Conservation (phyloP, 2,113 vertebrate species). For the Tylochromis polylepis region DNA sequence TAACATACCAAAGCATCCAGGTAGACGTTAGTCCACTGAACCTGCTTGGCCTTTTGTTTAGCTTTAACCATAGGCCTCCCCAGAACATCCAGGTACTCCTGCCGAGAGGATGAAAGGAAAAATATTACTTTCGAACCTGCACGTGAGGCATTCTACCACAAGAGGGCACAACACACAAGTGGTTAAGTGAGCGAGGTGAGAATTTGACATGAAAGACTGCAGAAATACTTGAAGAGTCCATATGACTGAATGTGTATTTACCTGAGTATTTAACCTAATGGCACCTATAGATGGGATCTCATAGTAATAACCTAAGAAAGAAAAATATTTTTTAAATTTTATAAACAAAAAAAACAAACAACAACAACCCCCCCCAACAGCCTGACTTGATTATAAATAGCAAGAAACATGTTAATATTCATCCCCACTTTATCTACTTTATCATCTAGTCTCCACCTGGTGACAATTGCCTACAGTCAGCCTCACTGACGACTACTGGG, state of each 20-base stretch:
- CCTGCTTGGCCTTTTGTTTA: slow-evolving; percentile 83
- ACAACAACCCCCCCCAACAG: too few species aligned
- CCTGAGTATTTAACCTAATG: slow-evolving; percentile 96
- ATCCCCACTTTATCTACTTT: background rate
- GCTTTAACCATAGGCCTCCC: slow-evolving; percentile 95
- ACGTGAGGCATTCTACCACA: slow-evolving; percentile 1
- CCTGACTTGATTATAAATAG: too few species aligned
- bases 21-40: slow-evolving; percentile 98
- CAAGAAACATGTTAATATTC: background rate
- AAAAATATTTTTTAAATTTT: background rate
- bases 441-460: background rate
- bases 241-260: slow-evolving; percentile 39
- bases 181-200: background rate
- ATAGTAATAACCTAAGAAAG: slow-evolving; percentile 89
- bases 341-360: background rate
- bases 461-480: background rate
- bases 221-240: background rate
- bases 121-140: background rate
- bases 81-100: slow-evolving; percentile 97
- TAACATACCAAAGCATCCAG: slow-evolving; percentile 89
- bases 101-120: background rate
- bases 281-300: slow-evolving; percentile 97
- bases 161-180: slow-evolving; percentile 17
- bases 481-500: background rate
- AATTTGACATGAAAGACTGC: background rate